Percentiles rank a stretch among this genome's conserved stretches.
These are phyloP conservation scores for Lycaena phlaeas DNA, from an alignment of 2,888 invertebrate species.

Conservation along the genomic window DNA sequence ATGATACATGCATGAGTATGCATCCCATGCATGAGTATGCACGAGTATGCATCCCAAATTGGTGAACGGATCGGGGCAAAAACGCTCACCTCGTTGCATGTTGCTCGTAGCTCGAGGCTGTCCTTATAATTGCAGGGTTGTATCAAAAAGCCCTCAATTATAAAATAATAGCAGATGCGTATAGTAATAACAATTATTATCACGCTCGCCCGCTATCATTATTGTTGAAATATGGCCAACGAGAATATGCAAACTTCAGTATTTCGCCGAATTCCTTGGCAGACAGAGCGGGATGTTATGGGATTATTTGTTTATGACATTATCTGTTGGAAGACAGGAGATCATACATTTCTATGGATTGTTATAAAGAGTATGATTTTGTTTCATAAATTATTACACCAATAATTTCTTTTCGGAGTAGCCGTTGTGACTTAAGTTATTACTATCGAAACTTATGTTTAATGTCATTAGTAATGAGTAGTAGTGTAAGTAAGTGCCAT, in stretches of 20 bases:
- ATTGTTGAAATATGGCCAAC: slow-evolving; percentile 64
- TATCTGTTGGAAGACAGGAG: too few species aligned
- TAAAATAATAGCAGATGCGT: slow-evolving; percentile 73
- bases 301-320: not conserved
- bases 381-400: too few species aligned
- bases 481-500: too few species aligned
- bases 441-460: too few species aligned
- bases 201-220: slow-evolving; percentile 66
- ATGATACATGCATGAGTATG: slow-evolving; percentile 7
- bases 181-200: slow-evolving; percentile 74
- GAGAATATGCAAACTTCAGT: slow-evolving; percentile 56
- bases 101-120: slow-evolving; percentile 60
- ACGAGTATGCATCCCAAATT: slow-evolving; percentile 16
- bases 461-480: too few species aligned
- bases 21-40: too few species aligned
- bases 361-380: too few species aligned
- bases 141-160: slow-evolving; percentile 71
- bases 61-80: slow-evolving; percentile 18
- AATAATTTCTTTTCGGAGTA: too few species aligned
- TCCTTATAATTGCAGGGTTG: slow-evolving; percentile 71
- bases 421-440: too few species aligned
- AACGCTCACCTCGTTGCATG: slow-evolving; percentile 42
- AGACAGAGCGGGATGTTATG: slow-evolving; percentile 14
- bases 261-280: slow-evolving; percentile 32
- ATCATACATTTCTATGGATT: too few species aligned